phyloP scores from a whole-genome alignment of 1,140 invertebrate genomes.

The Halesus radiatus region DNA sequence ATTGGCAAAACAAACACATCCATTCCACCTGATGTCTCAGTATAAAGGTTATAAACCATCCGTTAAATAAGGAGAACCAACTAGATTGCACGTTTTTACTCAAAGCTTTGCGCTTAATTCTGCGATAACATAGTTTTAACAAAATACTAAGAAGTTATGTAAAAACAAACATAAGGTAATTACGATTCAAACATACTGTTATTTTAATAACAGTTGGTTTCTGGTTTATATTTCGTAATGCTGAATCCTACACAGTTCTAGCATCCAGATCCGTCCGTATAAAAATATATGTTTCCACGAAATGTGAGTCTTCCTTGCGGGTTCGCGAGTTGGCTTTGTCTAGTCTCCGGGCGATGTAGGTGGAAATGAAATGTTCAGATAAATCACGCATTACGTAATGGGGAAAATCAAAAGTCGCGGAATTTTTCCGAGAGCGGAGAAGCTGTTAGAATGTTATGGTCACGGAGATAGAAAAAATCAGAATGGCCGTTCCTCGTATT shows the following conservation, averaged over 20 bases:
- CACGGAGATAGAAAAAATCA: too few species aligned
- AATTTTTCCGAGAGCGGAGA: constrained; percentile 13
- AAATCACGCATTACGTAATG: constrained; percentile 24
- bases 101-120: too few species aligned
- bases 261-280: background rate
- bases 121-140: too few species aligned
- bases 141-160: too few species aligned
- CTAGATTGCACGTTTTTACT: too few species aligned
- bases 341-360: background rate
- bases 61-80: too few species aligned
- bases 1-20: too few species aligned
- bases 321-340: background rate
- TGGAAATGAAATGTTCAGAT: constrained; percentile 32
- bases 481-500: too few species aligned
- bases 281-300: constrained; percentile 2
- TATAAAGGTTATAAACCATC: too few species aligned
- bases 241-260: background rate
- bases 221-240: background rate
- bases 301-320: constrained; percentile 3
- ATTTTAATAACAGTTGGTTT: background rate
- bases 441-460: background rate
- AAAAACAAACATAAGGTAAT: too few species aligned
- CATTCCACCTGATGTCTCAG: too few species aligned
- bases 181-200: background rate
- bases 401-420: constrained; percentile 21